A percentile compares a stretch with the other conserved stretches of the same genome.
phyloP scores from a whole-genome alignment of 2,797 vertebrate genomes.

The Esox lucius region DNA sequence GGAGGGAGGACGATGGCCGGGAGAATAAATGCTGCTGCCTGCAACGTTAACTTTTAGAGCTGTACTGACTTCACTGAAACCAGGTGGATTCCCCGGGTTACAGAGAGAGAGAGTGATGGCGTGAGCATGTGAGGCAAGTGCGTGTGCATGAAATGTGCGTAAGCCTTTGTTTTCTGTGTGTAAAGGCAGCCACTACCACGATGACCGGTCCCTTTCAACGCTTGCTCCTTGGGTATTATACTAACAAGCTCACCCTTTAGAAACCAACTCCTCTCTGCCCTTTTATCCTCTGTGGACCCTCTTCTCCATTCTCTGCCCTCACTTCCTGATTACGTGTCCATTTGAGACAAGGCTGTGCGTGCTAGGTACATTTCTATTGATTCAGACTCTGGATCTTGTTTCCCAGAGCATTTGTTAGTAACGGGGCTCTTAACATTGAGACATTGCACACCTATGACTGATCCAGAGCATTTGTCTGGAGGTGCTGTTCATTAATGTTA shows the following conservation, averaged over 20 bases:
- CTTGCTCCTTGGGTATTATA: not conserved
- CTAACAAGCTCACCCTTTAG: conserved; percentile 50
- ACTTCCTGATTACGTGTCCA: conserved; percentile 26
- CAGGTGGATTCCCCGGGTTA: conserved; percentile 5
- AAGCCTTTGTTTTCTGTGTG: conserved; percentile 21
- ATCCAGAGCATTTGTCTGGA: too few relatives aligned
- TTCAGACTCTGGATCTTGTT: conserved; percentile 23
- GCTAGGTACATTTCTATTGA: conserved; percentile 31
- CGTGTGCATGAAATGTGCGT: conserved; percentile 19
- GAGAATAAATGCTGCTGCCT: conserved; percentile 33
- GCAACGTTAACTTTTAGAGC: conserved; percentile 28
- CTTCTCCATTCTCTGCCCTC: conserved; percentile 11
- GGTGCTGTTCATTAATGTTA: too few relatives aligned
- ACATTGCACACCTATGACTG: too few relatives aligned
- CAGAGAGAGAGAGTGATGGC: not conserved
- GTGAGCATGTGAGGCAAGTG: conserved; percentile 17
- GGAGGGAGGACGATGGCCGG: conserved; percentile 13
- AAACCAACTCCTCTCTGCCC: conserved; percentile 23
- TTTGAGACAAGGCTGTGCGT: conserved; percentile 16
- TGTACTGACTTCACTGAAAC: conserved; percentile 31
- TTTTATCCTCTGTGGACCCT: conserved; percentile 31
- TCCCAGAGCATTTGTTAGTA: too few relatives aligned
- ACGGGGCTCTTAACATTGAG: conserved; percentile 11
- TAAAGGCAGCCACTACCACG: not conserved
- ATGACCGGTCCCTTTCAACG: conserved; percentile 4